Evolutionary conservation across 1,140 invertebrate species (phyloP), one percentile per base, ranked within the genome.

Genomic region (Drosophila setifemur): DNA sequence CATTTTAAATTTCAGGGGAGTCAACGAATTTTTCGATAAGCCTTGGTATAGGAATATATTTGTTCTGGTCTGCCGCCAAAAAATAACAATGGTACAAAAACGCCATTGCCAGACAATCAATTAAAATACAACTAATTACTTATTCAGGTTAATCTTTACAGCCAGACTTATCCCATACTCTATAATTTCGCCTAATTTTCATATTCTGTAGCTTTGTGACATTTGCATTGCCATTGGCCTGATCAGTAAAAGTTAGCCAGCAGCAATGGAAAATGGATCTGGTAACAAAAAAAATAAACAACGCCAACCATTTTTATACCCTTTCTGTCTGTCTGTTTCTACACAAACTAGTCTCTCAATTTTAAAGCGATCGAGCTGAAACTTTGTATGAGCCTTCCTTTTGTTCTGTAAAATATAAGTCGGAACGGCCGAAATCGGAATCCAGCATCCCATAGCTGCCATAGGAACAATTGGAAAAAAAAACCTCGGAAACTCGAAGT

Each of bases 31-130:
- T 14, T 48, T 25, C 39, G 55, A 33, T 69, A 50, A 39, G 48
- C 33, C 52, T 39, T 35, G 55, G 60, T 26, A 28, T 37, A 37
- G 55, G 78, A 69, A 83, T 83, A 78, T 71, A 85, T 83, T 85
- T 66, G 79, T 85, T 85, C 70, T 74, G 79, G 81, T 86, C 79
- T 85, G 81, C 14, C 79, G 81, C 31, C 79, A 85, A 79, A 73
- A 64, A 58, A 43, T 28, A 73, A 66, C 66, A 50, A 47, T 50
- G 52, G 44, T 47, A 29, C 37, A 35, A 52, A 45, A 26, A 19
- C 11, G 42, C 43, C 47, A 73, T 23, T 67, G 39, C 28, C 71
- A 81, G 40, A 60, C 53, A 79, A 73, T 53, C 74, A 83, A 83
- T 83, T 83, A 85, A 85, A 71, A 54, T 28, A 47, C 33, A 52